Evolutionary conservation across 2,888 invertebrate species (phyloP), one percentile per base, ranked within the genome.

Genomic region (Meiosimyza decipiens): DNA sequence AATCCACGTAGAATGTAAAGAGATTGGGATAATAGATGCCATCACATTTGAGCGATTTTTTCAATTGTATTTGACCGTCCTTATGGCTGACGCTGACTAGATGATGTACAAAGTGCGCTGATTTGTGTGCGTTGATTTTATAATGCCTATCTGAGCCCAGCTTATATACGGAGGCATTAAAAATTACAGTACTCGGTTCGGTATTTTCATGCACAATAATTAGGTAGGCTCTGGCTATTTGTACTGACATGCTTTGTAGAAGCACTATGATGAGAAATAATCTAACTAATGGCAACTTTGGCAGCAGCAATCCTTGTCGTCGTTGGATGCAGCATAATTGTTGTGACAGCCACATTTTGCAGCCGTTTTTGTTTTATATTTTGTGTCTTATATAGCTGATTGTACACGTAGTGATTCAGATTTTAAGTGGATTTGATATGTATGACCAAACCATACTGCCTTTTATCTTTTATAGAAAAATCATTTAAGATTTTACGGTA

Each of bases 1-100:
- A 95, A 84, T 96, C 95, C 74, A 96, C 92, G 86, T 95, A 94
- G 83, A 95, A 91, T 6, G 95, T 95, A 85, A 96, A 95, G 71
- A 95, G 89, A 81, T 93, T 93, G 0, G 95, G 95, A 83, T 95
- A 95, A 78, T 92, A 92, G 50, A 94, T 89, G 75, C 95, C 95
- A 81, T 94, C 92, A 86, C 95, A 95, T 82, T 92, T 90, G 15
- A 95, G 88, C 71, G 89, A 89, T 81, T 92, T 92, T 77, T 91
- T 90, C 52, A 95, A 88, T n/a, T 91, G 90, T 72, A 95, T 92
- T 77, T 92, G 90, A 16, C 95, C 95, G 76, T 90, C 91, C 80
- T 91, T 91, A 71, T 91, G 90, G 86, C 94, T 92, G 73, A 96
- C 94, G 79, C 90, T 88, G 71, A 95, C 90, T 78, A 95, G 89